These are phyloP conservation scores for Gymnogyps californianus DNA, from an alignment of 2,113 vertebrate species.

Conservation along the genomic window DNA sequence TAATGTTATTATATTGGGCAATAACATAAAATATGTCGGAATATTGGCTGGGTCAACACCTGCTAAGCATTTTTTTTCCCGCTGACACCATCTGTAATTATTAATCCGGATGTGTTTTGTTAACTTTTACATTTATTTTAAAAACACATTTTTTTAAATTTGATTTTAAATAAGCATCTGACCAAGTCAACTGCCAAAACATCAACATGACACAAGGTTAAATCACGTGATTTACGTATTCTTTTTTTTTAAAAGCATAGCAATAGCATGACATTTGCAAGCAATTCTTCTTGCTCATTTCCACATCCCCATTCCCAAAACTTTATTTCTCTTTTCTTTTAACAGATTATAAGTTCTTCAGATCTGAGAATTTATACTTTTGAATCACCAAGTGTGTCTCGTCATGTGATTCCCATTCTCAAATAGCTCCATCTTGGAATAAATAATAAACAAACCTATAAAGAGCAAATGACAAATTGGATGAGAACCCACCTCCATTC, in stretches of 20 bases:
- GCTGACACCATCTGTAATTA: slow-evolving; percentile 23
- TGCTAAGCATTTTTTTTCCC: slow-evolving; percentile 15
- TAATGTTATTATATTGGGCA: slow-evolving; percentile 35
- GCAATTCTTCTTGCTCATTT: background rate
- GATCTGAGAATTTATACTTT: background rate
- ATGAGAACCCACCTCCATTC: background rate
- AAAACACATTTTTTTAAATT: background rate
- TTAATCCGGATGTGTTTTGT: slow-evolving; percentile 21
- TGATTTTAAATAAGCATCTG: slow-evolving; percentile 10
- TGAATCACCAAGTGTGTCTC: background rate
- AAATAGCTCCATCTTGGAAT: background rate
- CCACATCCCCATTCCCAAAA: background rate
- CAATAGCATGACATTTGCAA: background rate
- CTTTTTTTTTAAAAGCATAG: background rate
- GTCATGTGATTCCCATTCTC: background rate
- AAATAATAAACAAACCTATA: background rate
- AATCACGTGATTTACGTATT: background rate
- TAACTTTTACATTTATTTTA: slow-evolving; percentile 38
- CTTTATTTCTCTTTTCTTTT: background rate
- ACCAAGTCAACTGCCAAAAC: background rate
- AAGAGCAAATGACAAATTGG: background rate
- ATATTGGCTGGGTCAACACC: slow-evolving; percentile 29
- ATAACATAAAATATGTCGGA: slow-evolving; percentile 42
- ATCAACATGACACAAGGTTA: background rate
- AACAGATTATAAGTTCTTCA: background rate